Base-by-base conservation (phyloP, 2,888 invertebrate species). In the Diploptera punctata region DNA sequence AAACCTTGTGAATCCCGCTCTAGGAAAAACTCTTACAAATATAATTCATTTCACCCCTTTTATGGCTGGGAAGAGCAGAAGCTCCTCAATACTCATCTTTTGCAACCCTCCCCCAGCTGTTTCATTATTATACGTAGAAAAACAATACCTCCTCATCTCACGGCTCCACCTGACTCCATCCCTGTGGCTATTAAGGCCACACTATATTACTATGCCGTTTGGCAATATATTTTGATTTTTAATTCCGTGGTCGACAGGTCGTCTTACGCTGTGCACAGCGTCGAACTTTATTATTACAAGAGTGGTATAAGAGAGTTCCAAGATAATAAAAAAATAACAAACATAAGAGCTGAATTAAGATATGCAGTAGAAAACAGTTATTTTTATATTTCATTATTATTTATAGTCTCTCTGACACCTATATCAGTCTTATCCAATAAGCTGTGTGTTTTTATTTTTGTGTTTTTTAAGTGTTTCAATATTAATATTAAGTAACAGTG, bases 221-320 rank as follows among this genome's bases (percentile, higher is more conserved):
- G 76, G 75, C 74, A 76, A 76, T 75, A 75, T 74, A 73, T 75
- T 75, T 74, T 73, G 70, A 74, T 75, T 75, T 76, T 76, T 76
- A 76, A 76, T 76, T 76, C 74, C 70, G 71, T 62, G 69, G 65
- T 65, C 65, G 72, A 72, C 72, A 72, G 72, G 72, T 72, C 68
- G 72, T 72, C 72, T 70, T 73, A 70, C 70, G 69, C 57, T 65
- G 54, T 70, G 70, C n/a, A 24, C 65, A 43, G 29, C 29, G 31
- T 29, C 13, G 13, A 57, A 16, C 16, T 7, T 10, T n/a, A 2
- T 29, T 29, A 29, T 26, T n/a, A 29, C 29, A 57, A 57, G 21
- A 57, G 24, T 21, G 52, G 24, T n/a, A 33, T 33, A 33, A 33
- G 33, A 33, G 33, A 10, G 33, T 10, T 33, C 33, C 33, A 10